Evolutionary conservation across 2,113 vertebrate genomes (phyloP), one percentile per base, ranked within the genome.

Genomic region (Thunnus thynnus): DNA sequence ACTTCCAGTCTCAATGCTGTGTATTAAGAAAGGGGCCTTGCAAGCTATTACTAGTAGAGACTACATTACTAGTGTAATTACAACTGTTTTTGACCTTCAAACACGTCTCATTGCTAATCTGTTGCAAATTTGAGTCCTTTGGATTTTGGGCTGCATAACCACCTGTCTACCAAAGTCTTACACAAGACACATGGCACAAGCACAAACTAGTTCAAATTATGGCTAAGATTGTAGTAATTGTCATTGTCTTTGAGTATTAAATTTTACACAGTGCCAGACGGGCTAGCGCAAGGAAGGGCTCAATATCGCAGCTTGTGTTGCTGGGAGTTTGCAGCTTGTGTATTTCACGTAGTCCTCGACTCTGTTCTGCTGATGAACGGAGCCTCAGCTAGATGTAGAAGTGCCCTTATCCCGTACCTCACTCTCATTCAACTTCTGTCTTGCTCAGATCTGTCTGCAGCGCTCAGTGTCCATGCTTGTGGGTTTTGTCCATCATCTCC

Each of bases 351-450:
- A 2, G 47, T 88, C 76, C 44, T 72, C 27, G 27, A 77, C 66
- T 75, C 63, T 72, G 80, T 78, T 84, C 64, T 56, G 69, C 66
- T 83, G 77, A 72, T 72, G 47, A 88, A 76, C 72, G 76, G 82
- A 89, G 86, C 82, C 85, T 89, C 82, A 78, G 84, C 80, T 89
- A 91, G 89, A 89, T 87, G 88, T 94, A 95, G 93, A 95, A 95
- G 94, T 95, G 94, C 89, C 93, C 93, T 95, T 95, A 94, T 90
- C 84, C 89, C 88, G 87, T 92, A 84, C 91, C 91, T 93, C 91
- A 60, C 73, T 80, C 65, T 80, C 64, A 58, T 78, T 79, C 85
- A n/a, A 3, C 84, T 57, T 55, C 56, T 77, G 80, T 75, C 65
- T 52, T 17, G 65, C 77, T 75, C 72, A 58, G 68, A 72, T 67